Evolutionary conservation across 1,140 invertebrate species (phyloP).

Genomic region (Idris sp.): DNA sequence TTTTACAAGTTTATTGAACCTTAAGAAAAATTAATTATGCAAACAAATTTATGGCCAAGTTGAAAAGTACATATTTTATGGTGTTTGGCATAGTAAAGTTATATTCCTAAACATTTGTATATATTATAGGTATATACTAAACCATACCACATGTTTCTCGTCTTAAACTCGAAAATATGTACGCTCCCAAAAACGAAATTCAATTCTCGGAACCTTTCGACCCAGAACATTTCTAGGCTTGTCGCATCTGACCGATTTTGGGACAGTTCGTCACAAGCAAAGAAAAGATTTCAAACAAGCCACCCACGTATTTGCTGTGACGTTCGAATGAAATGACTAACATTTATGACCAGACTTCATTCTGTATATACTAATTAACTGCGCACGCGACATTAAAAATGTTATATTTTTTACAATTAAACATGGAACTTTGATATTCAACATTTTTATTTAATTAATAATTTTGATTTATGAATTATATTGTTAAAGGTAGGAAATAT

Average conservation of each 20-base stretch:
- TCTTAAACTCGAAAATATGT: slow-evolving; percentile 59
- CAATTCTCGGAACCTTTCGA: slow-evolving; percentile 69
- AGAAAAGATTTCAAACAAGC: slow-evolving; percentile 53
- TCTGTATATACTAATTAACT: too few relatives aligned
- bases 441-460: too few relatives aligned
- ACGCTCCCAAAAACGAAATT: slow-evolving; percentile 70
- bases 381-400: too few relatives aligned
- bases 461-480: too few relatives aligned
- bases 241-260: slow-evolving; percentile 58
- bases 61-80: too few relatives aligned
- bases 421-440: too few relatives aligned
- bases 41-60: too few relatives aligned
- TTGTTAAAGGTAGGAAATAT: too few relatives aligned
- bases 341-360: too few relatives aligned
- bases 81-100: slow-evolving; percentile 46
- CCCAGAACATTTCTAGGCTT: slow-evolving; percentile 50
- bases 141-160: slow-evolving; percentile 64
- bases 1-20: too few relatives aligned
- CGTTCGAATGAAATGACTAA: slow-evolving; percentile 49
- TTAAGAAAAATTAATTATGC: too few relatives aligned
- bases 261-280: slow-evolving; percentile 55
- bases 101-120: slow-evolving; percentile 36
- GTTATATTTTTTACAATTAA: too few relatives aligned
- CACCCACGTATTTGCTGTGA: slow-evolving; percentile 47
- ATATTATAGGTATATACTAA: slow-evolving; percentile 48